phyloP scores from a whole-genome alignment of 2,797 vertebrate genomes.

The Gorsachius magnificus region DNA sequence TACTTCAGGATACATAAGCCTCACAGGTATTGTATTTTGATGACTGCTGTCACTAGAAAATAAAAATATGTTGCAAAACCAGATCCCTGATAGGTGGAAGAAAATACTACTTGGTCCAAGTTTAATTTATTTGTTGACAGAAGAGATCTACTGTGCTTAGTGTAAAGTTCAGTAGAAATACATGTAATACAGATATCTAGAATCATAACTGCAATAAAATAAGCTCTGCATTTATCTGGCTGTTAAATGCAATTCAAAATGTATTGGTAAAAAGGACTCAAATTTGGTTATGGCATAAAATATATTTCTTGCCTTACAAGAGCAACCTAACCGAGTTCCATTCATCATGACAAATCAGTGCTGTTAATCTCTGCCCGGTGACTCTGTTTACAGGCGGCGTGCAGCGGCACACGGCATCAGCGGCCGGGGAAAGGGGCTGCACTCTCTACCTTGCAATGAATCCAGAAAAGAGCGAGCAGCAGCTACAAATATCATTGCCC shows the following conservation, averaged over 20 bases:
- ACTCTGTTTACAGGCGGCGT: background rate
- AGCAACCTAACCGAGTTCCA: constrained; percentile 46
- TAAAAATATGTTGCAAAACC: background rate
- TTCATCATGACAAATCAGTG: constrained; percentile 44
- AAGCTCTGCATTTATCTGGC: constrained; percentile 62
- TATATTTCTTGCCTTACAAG: constrained; percentile 15
- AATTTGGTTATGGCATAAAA: constrained; percentile 67
- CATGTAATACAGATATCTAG: background rate
- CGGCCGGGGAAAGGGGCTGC: background rate
- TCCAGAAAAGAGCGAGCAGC: background rate
- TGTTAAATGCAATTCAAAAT: constrained; percentile 66
- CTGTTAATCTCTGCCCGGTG: constrained; percentile 12
- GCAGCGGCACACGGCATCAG: background rate
- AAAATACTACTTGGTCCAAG: background rate
- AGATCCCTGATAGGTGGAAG: background rate
- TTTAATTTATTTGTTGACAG: constrained; percentile 54
- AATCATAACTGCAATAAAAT: constrained; percentile 52
- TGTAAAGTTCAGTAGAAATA: constrained; percentile 39
- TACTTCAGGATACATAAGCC: background rate
- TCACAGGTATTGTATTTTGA: background rate
- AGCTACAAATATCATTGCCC: background rate
- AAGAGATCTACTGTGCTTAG: constrained; percentile 25
- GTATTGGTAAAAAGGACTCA: constrained; percentile 74
- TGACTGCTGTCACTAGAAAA: background rate
- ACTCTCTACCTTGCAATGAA: background rate